Evolutionary conservation across 2,888 invertebrate species (phyloP), one percentile per base, ranked within the genome.

Genomic region (Rotaria magnacalcarata): DNA sequence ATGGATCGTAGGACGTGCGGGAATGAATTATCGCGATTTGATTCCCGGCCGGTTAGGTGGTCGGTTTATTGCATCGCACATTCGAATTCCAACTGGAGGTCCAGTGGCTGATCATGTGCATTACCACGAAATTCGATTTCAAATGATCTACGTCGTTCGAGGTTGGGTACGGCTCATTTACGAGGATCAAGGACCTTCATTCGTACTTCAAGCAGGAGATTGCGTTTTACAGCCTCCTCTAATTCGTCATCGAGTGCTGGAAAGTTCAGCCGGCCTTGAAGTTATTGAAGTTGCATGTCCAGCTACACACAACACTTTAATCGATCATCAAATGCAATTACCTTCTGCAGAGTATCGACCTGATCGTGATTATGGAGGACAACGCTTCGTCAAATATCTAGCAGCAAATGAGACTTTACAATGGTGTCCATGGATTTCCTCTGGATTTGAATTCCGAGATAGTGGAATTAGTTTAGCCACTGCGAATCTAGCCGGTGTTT

Each of bases 11-110:
- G 67, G 67, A 34, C 67, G 67, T 67, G 67, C 67, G 16, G 67
- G 67, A 16, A 67, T 67, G 67, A 67, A 67, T 34, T 67, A 67
- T 67, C 67, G 67, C 34, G 67, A 67, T 67, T 67, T 67, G 34
- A 67, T 67, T 67, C 67, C 67, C 8, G 34, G 27, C 34, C 67
- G 67, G 16, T 34, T 34, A 67, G 67, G 67, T 19, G 67, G 34
- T 19, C 34, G 67, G 0, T 67, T 67, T 19, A 67, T 67, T 41
- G 67, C 67, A 34, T 67, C 67, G 7, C 67, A 67, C 11, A 67
- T 34, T 67, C 67, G 8, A 27, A 67, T 67, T 67, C 34, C 16
- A 1, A 34, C 34, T 19, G 67, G 67, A 27, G 67, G 67, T 34
- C 34, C 7, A 14, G 67, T 67, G 1, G 16, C 34, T 19, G 67